These are phyloP conservation scores for Nasonia giraulti DNA, from an alignment of 1,140 invertebrate species.

Conservation along the genomic window DNA sequence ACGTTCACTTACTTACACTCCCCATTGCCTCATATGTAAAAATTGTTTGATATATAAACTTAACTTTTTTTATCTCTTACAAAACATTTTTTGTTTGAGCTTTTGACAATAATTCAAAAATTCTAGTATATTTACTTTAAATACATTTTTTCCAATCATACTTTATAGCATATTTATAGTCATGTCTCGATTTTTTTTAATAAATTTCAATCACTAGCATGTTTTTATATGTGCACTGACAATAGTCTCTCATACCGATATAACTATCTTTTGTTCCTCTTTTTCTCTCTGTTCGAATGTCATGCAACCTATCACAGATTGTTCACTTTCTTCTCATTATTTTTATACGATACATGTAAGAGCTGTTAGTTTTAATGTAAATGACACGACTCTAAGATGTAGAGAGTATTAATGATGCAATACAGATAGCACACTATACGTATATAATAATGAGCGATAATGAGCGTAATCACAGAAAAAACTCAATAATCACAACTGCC, in stretches of 20 bases:
- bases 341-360: too few species aligned
- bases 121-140: not conserved
- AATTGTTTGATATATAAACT: not conserved
- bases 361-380: too few species aligned
- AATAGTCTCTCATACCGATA: not conserved
- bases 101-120: too few species aligned
- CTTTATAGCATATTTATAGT: not conserved
- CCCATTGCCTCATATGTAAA: slow-evolving; percentile 8
- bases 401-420: too few species aligned
- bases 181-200: too few species aligned
- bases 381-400: not conserved
- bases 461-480: too few species aligned
- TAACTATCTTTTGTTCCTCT: not conserved
- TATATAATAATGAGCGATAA: too few species aligned
- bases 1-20: slow-evolving; percentile 50
- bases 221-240: slow-evolving; percentile 40
- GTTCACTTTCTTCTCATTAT: not conserved
- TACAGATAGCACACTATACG: too few species aligned
- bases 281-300: not conserved
- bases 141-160: not conserved
- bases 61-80: not conserved
- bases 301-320: not conserved
- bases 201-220: slow-evolving; percentile 38
- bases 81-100: not conserved
- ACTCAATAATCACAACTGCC: too few species aligned